Base-by-base conservation (phyloP, 2,113 vertebrate genomes). In the Urocitellus parryii region DNA sequence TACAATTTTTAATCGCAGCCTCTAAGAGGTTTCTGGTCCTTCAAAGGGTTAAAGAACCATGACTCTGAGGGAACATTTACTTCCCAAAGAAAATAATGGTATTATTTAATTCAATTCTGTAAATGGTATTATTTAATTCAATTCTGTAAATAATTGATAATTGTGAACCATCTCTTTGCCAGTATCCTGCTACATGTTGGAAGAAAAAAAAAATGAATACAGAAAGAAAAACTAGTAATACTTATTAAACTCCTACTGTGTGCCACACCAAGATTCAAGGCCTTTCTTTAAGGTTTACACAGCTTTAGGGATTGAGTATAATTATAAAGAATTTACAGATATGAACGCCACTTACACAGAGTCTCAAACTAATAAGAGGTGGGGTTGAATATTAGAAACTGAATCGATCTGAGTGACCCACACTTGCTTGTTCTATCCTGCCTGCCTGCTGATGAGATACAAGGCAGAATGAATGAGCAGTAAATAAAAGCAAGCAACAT, bases 11-110 rank as follows among this genome's bases (percentile, higher is more conserved):
- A 24, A 70, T 89, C 42, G 87, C 10, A 80, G 72, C 53, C 58
- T 92, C 56, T 63, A 74, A 82, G 72, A 65, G 4, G 1, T 92
- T 27, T 85, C 37, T 85, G 65, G 45, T 37, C 48, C 39, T 0
- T 0, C 39, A 82, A 80, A 51, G 53, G 27, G 37, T 68, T 68
- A 63, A 67, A 34, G 32, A 65, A 68, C n/a, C 37, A 70, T 10
- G 70, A 9, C 58, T 92, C 18, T 70, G n/a, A 79, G 18, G 67
- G 25, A 94, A 90, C 11, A 82, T 42, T 96, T 90, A 51, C n/a
- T 81, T 90, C 32, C 29, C 42, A 70, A 88, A 74, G 18, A 74
- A 45, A 68, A 65, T 70, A 86, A 61, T 77, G 11, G 16, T 89
- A 76, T n/a, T 42, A 80, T 53, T 85, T 74, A 76, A 68, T 61